Evolutionary conservation across 2,797 vertebrate genomes (phyloP), one percentile per base, ranked within the genome.

Genomic region (Pogonophryne albipinna): DNA sequence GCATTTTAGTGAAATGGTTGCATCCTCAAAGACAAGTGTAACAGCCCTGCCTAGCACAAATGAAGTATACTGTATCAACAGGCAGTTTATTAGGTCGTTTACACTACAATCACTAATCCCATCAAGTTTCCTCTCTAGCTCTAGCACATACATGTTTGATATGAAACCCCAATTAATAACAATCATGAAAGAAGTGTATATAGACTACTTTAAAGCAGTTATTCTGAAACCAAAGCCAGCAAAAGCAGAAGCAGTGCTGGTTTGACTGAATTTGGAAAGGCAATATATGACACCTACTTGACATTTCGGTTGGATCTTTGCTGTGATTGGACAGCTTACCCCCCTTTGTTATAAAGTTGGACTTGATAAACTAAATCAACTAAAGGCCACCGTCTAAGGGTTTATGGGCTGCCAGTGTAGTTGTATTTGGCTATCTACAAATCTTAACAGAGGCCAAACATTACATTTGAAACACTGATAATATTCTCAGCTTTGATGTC

Each of bases 361-460:
- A 64, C 62, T 74, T 46, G 6, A 73, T 76, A 62, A 66, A 64
- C 17, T 50, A 42, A 13, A 5, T 3, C 66, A 72, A 59, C 68
- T 67, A 31, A 41, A 44, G 47, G 53, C 38, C 64, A 50, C 20
- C 10, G 19, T 38, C 58, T 52, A 70, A 46, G 10, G 47, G 19
- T 47, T 34, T 20, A 14, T 63, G 15, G 6, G 19, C 59, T 64
- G 23, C n/a, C 46, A 58, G 11, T 46, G 49, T 15, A 16, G 56
- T 57, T 57, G 8, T 42, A 70, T 56, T 71, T 63, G 55, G 34
- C 11, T 61, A 9, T 45, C 23, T 50, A 38, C 66, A 77, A 41
- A 71, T 70, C 46, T 63, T 23, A 46, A 27, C 66, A 79, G 66
- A 88, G 78, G 79, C 79, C 76, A 38, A 38, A 44, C 15, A 50